Percentiles rank a stretch among this genome's conserved stretches.
Conservation (phyloP, 2,888 invertebrate genomes). For the Erebia aethiops region DNA sequence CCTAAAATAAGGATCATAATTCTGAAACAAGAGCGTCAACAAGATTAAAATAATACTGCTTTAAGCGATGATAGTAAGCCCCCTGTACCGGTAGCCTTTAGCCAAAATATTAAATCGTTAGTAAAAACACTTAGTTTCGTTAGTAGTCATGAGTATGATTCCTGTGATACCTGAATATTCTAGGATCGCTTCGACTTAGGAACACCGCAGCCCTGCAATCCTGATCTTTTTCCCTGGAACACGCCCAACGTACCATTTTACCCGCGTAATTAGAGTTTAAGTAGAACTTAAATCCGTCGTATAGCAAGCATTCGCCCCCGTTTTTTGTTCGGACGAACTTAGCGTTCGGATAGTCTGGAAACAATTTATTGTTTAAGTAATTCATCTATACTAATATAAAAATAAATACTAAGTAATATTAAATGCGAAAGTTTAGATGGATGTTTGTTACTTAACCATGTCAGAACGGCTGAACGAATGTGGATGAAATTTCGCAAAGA, state of each 20-base stretch:
- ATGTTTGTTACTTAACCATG: too few species aligned
- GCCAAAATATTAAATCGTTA: too few species aligned
- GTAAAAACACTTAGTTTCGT: background rate
- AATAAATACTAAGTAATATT: too few species aligned
- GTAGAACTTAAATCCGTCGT: background rate
- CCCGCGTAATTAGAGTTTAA: background rate
- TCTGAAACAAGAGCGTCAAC: too few species aligned
- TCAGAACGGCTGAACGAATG: too few species aligned
- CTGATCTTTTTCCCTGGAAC: background rate
- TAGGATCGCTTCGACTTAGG: background rate
- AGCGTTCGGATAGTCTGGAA: background rate
- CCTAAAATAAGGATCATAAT: too few species aligned
- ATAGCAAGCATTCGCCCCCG: background rate
- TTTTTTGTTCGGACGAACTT: background rate
- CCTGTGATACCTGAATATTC: background rate
- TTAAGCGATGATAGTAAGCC: too few species aligned
- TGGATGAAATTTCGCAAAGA: too few species aligned
- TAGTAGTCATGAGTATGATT: background rate
- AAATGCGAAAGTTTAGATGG: too few species aligned
- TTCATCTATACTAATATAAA: too few species aligned
- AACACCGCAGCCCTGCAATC: background rate
- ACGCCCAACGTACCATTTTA: background rate
- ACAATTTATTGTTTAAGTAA: background rate
- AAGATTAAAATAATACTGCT: too few species aligned
- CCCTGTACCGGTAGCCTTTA: too few species aligned